phyloP scores from a whole-genome alignment of 2,888 invertebrate genomes.

The Acanthosepion pharaonis region DNA sequence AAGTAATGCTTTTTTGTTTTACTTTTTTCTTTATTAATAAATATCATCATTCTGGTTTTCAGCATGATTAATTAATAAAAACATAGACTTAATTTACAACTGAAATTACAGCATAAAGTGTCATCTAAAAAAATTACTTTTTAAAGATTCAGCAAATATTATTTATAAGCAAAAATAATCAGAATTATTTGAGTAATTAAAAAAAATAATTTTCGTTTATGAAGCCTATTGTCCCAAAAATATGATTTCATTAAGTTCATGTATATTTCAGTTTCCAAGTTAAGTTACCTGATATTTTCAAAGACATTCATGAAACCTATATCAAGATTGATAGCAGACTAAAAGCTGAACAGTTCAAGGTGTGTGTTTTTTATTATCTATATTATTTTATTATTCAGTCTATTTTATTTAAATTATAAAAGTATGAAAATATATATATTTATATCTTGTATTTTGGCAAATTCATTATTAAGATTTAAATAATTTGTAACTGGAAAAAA shows the following conservation, averaged over 20 bases:
- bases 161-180: too few relatives aligned
- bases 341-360: conserved; percentile 96
- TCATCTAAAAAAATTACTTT: too few relatives aligned
- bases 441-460: neutral
- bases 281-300: conserved; percentile 86
- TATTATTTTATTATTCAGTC: neutral
- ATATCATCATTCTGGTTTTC: too few relatives aligned
- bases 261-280: conserved; percentile 83
- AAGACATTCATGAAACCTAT: conserved; percentile 83
- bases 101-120: too few relatives aligned
- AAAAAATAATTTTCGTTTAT: neutral
- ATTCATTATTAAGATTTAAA: neutral
- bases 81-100: too few relatives aligned
- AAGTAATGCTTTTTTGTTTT: too few relatives aligned
- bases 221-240: neutral
- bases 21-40: too few relatives aligned
- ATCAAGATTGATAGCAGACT: conserved; percentile 86
- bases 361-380: conserved; percentile 53
- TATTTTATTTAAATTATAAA: too few relatives aligned
- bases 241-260: conserved; percentile 39
- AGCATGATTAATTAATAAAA: too few relatives aligned
- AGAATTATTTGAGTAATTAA: neutral
- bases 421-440: neutral
- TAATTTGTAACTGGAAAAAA: neutral
- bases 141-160: too few relatives aligned